Percentiles rank a stretch among this genome's conserved stretches.
Conservation (phyloP, 2,888 invertebrate genomes). For the Lochmaea crataegi region DNA sequence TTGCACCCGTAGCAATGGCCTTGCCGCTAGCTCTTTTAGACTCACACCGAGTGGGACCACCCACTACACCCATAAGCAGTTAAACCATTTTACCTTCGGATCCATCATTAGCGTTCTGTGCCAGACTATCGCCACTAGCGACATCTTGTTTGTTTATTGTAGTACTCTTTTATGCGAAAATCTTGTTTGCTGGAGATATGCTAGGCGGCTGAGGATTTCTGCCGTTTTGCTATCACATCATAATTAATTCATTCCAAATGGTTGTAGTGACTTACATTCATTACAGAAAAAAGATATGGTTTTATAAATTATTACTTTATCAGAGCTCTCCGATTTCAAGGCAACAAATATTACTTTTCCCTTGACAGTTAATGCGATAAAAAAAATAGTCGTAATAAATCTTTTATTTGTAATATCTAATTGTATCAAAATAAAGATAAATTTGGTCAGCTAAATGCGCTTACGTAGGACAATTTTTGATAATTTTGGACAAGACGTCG, state of each 20-base stretch:
- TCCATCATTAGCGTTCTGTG: slow-evolving; percentile 33
- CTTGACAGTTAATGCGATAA: background rate
- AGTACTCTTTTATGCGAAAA: slow-evolving; percentile 31
- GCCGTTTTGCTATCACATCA: slow-evolving; percentile 13
- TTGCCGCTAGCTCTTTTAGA: slow-evolving; percentile 44
- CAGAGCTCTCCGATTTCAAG: background rate
- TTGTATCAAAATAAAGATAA: too few relatives aligned
- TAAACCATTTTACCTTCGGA: slow-evolving; percentile 35
- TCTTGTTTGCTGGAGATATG: slow-evolving; percentile 24
- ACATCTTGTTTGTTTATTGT: slow-evolving; percentile 35
- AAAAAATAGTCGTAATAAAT: too few relatives aligned
- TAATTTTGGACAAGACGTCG: too few relatives aligned
- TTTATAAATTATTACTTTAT: background rate
- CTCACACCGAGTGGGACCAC: slow-evolving; percentile 40
- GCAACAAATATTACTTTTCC: background rate
- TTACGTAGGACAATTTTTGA: too few relatives aligned
- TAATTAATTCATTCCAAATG: background rate
- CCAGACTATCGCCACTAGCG: slow-evolving; percentile 33
- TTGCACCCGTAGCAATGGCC: slow-evolving; percentile 32
- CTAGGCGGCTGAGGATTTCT: slow-evolving; percentile 8
- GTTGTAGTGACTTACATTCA: background rate
- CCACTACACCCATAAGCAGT: slow-evolving; percentile 42
- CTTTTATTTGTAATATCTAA: too few relatives aligned
- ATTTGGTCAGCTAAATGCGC: too few relatives aligned
- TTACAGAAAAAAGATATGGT: slow-evolving; percentile 1